phyloP scores from a whole-genome alignment of 2,113 vertebrate genomes.

The Barbus barbus region DNA sequence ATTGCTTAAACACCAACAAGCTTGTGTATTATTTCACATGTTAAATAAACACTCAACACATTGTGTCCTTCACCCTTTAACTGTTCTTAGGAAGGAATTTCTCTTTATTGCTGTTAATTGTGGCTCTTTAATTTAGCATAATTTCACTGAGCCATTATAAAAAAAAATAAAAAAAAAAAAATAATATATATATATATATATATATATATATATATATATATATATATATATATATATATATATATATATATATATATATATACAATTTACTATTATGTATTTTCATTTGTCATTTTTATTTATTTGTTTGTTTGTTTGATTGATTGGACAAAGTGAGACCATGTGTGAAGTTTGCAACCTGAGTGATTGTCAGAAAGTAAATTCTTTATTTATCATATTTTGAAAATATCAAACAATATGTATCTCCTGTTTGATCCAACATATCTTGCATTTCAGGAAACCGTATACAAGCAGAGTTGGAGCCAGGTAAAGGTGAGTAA shows the following conservation, averaged over 20 bases:
- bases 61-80: background rate
- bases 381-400: background rate
- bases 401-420: background rate
- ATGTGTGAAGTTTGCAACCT: background rate
- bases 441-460: background rate
- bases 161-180: too few species aligned
- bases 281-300: too few species aligned
- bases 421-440: background rate
- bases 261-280: too few species aligned
- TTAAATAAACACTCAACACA: background rate
- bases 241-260: too few species aligned
- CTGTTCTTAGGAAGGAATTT: background rate
- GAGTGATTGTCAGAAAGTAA: background rate
- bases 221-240: too few species aligned
- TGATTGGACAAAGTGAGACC: too few species aligned
- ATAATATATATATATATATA: too few species aligned
- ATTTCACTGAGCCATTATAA: background rate
- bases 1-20: background rate
- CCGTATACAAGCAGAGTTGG: background rate
- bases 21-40: background rate
- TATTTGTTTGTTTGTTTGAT: too few species aligned
- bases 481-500: background rate
- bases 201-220: too few species aligned
- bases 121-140: background rate
- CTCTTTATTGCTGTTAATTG: background rate